Conservation (phyloP, 2,888 invertebrate species). For the Suillia variegata region DNA sequence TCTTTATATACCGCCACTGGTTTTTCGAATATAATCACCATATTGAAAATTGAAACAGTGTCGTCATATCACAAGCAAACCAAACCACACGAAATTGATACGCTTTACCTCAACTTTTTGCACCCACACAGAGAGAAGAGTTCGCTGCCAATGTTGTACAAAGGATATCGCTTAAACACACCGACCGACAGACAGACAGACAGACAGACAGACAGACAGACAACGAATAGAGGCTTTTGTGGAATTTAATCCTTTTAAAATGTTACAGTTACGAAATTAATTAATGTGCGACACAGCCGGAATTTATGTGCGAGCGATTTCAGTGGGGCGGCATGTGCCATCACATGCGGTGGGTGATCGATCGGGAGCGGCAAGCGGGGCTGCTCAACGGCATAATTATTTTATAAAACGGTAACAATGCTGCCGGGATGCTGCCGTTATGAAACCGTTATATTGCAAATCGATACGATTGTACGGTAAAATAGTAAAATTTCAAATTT, state of each 20-base stretch:
- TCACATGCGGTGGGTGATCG: conserved; percentile 26
- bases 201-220: too few species aligned
- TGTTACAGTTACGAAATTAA: conserved; percentile 54
- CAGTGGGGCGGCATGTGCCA: conserved; percentile 28
- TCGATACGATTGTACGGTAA: conserved; percentile 40
- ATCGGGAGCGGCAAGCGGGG: not conserved
- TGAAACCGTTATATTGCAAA: conserved; percentile 18
- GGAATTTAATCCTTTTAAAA: conserved; percentile 57
- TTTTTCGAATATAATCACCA: too few species aligned
- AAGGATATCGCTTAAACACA: not conserved
- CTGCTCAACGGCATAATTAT: not conserved
- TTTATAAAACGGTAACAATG: not conserved
- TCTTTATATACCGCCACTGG: too few species aligned
- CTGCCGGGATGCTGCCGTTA: conserved; percentile 10
- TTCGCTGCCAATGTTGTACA: not conserved
- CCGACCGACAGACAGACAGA: conserved; percentile 3
- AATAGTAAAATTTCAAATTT: too few species aligned
- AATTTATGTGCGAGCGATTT: conserved; percentile 52
- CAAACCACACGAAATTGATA: not conserved
- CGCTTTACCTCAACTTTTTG: not conserved
- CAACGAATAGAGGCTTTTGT: conserved; percentile 34
- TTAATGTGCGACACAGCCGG: conserved; percentile 58
- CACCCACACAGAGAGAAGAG: not conserved
- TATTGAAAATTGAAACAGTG: too few species aligned
- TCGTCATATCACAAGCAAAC: not conserved